Conservation (phyloP, 2,113 vertebrate genomes). For the Ictalurus punctatus region DNA sequence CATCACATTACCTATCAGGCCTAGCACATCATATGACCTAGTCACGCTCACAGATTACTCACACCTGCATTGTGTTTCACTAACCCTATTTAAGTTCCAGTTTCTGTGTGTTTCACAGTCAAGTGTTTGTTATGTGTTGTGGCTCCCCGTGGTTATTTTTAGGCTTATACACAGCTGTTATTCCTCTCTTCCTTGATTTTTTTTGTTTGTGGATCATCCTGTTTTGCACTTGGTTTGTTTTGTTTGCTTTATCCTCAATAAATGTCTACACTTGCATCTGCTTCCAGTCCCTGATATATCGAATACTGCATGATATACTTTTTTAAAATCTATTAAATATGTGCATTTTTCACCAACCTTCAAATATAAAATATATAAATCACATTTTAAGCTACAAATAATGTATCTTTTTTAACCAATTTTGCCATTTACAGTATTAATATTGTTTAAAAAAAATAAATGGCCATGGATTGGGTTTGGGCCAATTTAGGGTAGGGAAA, state of each 20-base stretch:
- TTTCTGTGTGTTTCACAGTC: background rate
- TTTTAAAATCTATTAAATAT: background rate
- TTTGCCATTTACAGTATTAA: too few relatives aligned
- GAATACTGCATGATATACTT: too few relatives aligned
- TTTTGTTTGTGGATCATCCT: background rate
- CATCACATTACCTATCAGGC: background rate
- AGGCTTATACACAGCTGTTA: background rate
- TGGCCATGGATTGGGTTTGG: too few relatives aligned
- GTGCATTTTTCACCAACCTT: background rate
- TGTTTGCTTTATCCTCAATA: background rate
- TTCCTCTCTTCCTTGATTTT: background rate
- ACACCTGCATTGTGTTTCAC: background rate
- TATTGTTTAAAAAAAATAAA: too few relatives aligned
- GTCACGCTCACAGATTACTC: background rate
- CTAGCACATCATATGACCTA: background rate
- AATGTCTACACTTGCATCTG: background rate
- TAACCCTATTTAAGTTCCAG: background rate
- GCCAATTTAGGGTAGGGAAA: too few relatives aligned
- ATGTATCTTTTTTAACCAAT: too few relatives aligned
- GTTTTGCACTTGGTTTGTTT: background rate
- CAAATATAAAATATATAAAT: background rate
- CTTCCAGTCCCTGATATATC: background rate
- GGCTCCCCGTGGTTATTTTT: background rate
- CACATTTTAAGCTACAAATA: background rate
- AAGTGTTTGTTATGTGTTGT: background rate